Conservation (phyloP, 2,797 vertebrate genomes). For the Coluber constrictor region DNA sequence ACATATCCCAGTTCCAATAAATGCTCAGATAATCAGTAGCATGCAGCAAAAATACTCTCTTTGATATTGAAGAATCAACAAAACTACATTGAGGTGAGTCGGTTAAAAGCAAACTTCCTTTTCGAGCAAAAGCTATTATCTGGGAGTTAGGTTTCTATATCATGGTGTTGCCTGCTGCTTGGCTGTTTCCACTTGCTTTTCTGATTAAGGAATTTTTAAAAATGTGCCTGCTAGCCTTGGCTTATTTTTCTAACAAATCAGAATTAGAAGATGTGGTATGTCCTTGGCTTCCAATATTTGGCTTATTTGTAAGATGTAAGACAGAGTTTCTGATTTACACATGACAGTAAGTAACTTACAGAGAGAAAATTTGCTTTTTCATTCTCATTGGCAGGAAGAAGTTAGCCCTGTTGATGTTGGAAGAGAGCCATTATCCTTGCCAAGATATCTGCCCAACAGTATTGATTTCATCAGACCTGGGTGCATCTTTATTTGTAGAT, state of each 20-base stretch:
- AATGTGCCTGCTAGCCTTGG: background rate
- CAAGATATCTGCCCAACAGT: background rate
- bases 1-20: background rate
- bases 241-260: background rate
- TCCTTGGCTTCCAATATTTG: background rate
- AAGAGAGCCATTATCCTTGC: background rate
- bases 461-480: background rate
- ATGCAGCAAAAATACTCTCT: background rate
- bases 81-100: background rate
- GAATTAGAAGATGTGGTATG: background rate
- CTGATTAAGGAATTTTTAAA: background rate
- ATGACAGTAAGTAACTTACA: background rate
- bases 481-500: background rate
- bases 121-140: background rate
- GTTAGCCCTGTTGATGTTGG: background rate
- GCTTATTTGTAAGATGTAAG: background rate
- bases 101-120: background rate
- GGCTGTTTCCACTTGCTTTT: background rate
- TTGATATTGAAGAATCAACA: background rate
- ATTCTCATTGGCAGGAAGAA: background rate
- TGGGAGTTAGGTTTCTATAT: background rate
- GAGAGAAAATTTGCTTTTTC: background rate
- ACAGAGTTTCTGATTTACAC: background rate
- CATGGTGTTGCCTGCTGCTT: background rate
- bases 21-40: background rate